Conservation (phyloP, 2,113 vertebrate genomes). For the Laticauda laticaudata region DNA sequence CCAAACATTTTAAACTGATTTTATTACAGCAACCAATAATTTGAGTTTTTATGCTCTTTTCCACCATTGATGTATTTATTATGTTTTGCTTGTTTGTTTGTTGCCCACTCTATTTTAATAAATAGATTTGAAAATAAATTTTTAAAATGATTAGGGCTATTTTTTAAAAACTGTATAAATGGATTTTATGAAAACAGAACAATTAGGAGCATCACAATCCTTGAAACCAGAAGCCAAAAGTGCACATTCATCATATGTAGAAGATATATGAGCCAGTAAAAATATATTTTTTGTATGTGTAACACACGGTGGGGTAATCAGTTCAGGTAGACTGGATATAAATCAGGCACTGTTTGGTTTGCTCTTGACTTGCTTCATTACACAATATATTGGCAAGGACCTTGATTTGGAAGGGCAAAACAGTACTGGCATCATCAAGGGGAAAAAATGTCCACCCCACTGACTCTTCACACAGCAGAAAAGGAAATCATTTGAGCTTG, state of each 20-base stretch:
- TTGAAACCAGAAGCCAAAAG: background rate
- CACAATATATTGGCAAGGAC: background rate
- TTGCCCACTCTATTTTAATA: background rate
- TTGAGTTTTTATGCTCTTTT: background rate
- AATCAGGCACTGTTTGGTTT: background rate
- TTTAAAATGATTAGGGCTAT: background rate
- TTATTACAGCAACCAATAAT: background rate
- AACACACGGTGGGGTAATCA: background rate
- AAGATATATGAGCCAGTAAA: background rate
- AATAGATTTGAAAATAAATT: background rate
- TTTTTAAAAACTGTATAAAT: background rate
- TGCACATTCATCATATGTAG: background rate
- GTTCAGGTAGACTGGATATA: background rate
- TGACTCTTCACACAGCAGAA: slow-evolving; percentile 7
- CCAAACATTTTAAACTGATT: background rate
- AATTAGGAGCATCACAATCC: background rate
- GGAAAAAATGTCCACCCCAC: background rate
- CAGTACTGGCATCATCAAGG: background rate
- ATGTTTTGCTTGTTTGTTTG: background rate
- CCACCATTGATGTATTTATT: background rate
- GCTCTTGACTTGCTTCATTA: background rate
- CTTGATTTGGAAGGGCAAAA: slow-evolving; percentile 12
- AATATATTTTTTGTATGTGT: background rate
- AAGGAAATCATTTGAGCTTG: background rate
- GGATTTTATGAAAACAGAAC: background rate